Conservation (phyloP, 2,888 invertebrate genomes). For the Opisthograptis luteolata region DNA sequence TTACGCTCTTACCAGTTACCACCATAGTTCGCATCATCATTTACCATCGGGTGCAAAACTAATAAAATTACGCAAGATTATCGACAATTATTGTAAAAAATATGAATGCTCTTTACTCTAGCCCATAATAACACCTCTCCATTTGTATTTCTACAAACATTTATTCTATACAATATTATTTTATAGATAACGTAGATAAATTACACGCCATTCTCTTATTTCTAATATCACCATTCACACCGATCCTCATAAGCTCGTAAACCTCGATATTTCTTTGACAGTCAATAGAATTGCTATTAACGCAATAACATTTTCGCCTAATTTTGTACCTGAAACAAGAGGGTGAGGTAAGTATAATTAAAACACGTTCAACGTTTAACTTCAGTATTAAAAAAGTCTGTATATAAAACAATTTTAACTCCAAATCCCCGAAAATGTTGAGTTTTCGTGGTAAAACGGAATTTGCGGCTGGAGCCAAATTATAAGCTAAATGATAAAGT, state of each 20-base stretch:
- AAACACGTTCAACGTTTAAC: too few species aligned
- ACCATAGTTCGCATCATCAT: too few species aligned
- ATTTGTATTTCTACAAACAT: conserved; percentile 25
- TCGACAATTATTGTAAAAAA: too few species aligned
- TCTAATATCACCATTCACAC: conserved; percentile 74
- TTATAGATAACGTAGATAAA: conserved; percentile 23
- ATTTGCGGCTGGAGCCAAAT: background rate
- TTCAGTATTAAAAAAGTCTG: too few species aligned
- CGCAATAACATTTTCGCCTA: conserved; percentile 43
- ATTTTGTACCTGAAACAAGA: conserved; percentile 66
- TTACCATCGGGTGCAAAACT: too few species aligned
- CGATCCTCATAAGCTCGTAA: conserved; percentile 76
- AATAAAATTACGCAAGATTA: too few species aligned
- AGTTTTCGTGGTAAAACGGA: background rate
- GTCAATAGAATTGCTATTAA: conserved; percentile 57
- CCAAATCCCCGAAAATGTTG: too few species aligned
- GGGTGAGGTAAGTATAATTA: conserved; percentile 6
- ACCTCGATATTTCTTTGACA: conserved; percentile 61
- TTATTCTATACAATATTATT: conserved; percentile 6
- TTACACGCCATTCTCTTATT: conserved; percentile 55
- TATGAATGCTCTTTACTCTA: too few species aligned
- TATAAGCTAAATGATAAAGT: background rate
- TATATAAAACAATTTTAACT: background rate
- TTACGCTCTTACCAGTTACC: too few species aligned
- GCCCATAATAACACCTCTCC: background rate